Evolutionary conservation across 2,113 vertebrate species (phyloP).

Genomic region (Bucco capensis): DNA sequence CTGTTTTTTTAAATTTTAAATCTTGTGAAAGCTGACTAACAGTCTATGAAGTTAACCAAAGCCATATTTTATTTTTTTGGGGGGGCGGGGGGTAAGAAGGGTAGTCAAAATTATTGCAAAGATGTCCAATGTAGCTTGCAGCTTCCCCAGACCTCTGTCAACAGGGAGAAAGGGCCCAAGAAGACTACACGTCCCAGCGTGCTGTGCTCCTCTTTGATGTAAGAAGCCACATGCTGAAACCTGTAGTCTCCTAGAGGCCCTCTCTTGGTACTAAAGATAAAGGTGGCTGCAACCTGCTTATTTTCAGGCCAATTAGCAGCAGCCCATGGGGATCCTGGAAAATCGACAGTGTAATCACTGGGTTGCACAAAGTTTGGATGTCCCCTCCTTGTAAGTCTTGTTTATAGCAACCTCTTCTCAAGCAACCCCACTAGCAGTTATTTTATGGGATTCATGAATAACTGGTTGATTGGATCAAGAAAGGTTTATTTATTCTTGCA

Average conservation of each 20-base stretch:
- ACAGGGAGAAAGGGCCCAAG: not conserved
- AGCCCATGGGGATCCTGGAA: constrained; percentile 12
- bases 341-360: not conserved
- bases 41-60: not conserved
- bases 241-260: not conserved
- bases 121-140: not conserved
- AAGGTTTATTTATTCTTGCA: constrained; percentile 29
- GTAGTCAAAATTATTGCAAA: not conserved
- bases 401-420: constrained; percentile 27
- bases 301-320: constrained; percentile 41
- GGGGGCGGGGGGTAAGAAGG: not conserved
- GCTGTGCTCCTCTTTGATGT: not conserved
- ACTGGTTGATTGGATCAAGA: constrained; percentile 6
- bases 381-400: constrained; percentile 9
- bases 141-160: not conserved
- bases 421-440: constrained; percentile 18
- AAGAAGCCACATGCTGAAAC: constrained; percentile 5
- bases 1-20: not conserved
- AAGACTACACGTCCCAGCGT: not conserved
- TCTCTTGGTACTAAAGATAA: constrained; percentile 26
- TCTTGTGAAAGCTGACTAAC: constrained; percentile 41
- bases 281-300: constrained; percentile 28
- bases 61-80: not conserved
- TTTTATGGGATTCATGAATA: constrained; percentile 36
- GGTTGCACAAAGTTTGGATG: constrained; percentile 25